Evolutionary conservation across 2,797 vertebrate species (phyloP).

Genomic region (Lycodopsis pacificus): DNA sequence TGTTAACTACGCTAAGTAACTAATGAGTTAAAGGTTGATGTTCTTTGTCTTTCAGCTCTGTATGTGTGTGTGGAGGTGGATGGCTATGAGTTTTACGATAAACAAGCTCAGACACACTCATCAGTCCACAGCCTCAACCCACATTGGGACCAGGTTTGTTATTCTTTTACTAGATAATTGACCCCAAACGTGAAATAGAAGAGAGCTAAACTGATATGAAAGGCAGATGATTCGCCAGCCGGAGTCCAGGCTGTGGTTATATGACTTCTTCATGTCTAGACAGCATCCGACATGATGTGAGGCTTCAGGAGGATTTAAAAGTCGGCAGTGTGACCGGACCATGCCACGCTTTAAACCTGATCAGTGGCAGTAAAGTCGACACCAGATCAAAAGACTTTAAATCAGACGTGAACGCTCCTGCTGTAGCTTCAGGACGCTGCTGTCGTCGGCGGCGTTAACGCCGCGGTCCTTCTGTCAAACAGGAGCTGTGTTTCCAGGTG

Average conservation of each 20-base stretch:
- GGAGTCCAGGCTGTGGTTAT: background rate
- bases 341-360: conserved; percentile 58
- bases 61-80: conserved; percentile 84
- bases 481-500: conserved; percentile 85
- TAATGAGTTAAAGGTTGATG: background rate
- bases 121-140: conserved; percentile 75
- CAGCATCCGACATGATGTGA: conserved; percentile 46
- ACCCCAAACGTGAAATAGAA: background rate
- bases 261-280: conserved; percentile 61
- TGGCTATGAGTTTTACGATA: conserved; percentile 80
- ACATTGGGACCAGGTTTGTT: conserved; percentile 84
- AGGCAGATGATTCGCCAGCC: conserved; percentile 7
- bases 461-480: conserved; percentile 11
- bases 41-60: conserved; percentile 63
- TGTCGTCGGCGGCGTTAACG: background rate
- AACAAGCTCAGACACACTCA: conserved; percentile 78
- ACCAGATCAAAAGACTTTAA: conserved; percentile 33
- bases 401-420: conserved; percentile 8
- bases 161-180: background rate
- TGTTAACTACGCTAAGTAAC: background rate
- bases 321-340: conserved; percentile 12
- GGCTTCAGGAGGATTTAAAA: conserved; percentile 35
- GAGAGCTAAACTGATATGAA: background rate
- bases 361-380: conserved; percentile 47
- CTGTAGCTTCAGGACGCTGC: conserved; percentile 1